Base-by-base conservation (phyloP, 2,888 invertebrate genomes). In the Sinodicranocentrus sp. region DNA sequence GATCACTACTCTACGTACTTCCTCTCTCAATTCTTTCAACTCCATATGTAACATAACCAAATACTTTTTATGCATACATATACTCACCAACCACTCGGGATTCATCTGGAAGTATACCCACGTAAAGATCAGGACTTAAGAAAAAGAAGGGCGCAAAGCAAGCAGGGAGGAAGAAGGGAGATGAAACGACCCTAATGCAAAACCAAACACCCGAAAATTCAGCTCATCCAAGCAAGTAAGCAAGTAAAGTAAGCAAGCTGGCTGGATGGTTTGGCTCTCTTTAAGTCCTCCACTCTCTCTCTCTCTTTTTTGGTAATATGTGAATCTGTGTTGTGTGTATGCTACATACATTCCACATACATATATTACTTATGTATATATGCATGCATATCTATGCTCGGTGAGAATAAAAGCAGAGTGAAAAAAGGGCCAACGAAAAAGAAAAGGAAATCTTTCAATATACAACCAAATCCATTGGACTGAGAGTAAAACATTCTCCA, bases 141-240 rank as follows among this genome's bases (percentile, higher is more conserved):
- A 63, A 61, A 43, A 78, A 67, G 71, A 79, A 71, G 61, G 68
- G 52, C 44, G 28, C 48, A 78, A 39, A 26, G 17, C 25, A 77
- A 23, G 43, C 8, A 70, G 57, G 25, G 63, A 70, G 75, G 61
- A 75, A 72, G 43, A 75, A 28, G 25, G 26, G 33, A 67, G 75
- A 70, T 76, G 63, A 71, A 82, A 84, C 82, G 83, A 84, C 87
- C 87, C 87, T 87, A 87, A 87, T 87, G 87, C 87, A 87, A 87
- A 87, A 87, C 85, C 87, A 87, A 87, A 87, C 87, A 87, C 83
- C 83, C 84, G 85, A 84, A 87, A 85, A 87, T 85, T 84, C 86
- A 82, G 83, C 77, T 86, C 86, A 86, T 83, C 78, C 83, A 86
- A 85, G 83, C 86, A 86, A 85, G 78, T 70, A 79, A 79, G 77